A percentile compares a stretch with the other conserved stretches of the same genome.
These are phyloP conservation scores for Ashinkailepas kermadecensis DNA, from an alignment of 2,888 invertebrate genomes.

Conservation along the genomic window DNA sequence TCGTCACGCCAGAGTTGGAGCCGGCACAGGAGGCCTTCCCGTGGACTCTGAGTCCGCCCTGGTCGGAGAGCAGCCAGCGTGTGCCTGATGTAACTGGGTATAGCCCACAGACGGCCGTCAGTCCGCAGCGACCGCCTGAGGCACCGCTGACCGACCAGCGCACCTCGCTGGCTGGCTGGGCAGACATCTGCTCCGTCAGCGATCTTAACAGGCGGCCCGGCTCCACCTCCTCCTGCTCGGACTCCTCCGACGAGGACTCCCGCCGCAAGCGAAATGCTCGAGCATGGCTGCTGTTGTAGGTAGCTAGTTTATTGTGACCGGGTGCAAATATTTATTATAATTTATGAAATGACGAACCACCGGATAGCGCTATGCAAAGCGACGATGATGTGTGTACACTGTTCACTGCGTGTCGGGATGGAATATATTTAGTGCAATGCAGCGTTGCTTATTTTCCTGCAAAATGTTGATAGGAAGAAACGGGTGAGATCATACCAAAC, in stretches of 20 bases:
- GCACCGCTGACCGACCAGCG: neutral
- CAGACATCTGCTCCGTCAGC: neutral
- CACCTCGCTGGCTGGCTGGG: neutral
- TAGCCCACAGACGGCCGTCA: neutral
- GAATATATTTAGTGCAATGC: too few species aligned
- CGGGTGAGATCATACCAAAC: too few species aligned
- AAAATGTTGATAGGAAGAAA: too few species aligned
- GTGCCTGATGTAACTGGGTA: neutral
- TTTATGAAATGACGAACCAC: neutral
- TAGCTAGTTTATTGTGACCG: too few species aligned
- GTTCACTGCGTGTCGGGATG: too few species aligned
- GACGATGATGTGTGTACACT: too few species aligned
- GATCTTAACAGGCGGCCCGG: neutral
- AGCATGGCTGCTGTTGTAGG: neutral
- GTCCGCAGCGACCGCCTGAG: neutral
- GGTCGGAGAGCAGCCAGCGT: conserved; percentile 9
- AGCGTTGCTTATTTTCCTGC: too few species aligned
- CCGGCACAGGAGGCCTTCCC: neutral
- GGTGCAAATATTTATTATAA: neutral
- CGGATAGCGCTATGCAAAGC: neutral
- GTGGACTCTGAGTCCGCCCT: conserved; percentile 13
- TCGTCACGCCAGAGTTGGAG: neutral
- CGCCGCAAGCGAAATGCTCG: neutral
- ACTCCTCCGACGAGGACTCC: neutral
- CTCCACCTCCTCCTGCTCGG: neutral